Evolutionary conservation across 2,113 vertebrate genomes (phyloP).

Genomic region (Epinephelus fuscoguttatus): DNA sequence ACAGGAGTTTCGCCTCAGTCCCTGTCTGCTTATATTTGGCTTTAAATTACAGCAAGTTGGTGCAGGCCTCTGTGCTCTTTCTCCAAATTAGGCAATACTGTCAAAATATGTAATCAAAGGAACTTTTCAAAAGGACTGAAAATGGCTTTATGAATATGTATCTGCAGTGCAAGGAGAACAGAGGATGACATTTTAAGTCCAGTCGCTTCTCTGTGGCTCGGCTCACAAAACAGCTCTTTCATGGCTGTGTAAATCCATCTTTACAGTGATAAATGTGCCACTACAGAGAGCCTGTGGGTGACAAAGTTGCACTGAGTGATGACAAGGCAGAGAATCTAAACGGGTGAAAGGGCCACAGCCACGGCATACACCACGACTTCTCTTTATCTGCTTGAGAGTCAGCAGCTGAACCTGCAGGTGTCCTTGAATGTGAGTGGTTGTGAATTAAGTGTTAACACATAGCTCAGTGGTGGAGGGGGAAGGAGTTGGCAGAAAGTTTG

Average conservation of each 20-base stretch:
- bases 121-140: slow-evolving; percentile 38
- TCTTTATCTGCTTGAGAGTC: slow-evolving; percentile 41
- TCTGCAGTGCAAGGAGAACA: background rate
- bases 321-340: slow-evolving; percentile 44
- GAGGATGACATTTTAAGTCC: slow-evolving; percentile 47
- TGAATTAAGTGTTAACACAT: slow-evolving; percentile 42
- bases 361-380: slow-evolving; percentile 6
- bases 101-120: slow-evolving; percentile 58
- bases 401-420: slow-evolving; percentile 33
- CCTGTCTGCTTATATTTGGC: slow-evolving; percentile 37
- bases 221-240: slow-evolving; percentile 40
- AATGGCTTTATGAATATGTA: slow-evolving; percentile 39
- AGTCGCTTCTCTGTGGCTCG: slow-evolving; percentile 15
- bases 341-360: slow-evolving; percentile 17
- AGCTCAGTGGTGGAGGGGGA: slow-evolving; percentile 13
- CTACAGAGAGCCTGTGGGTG: slow-evolving; percentile 13
- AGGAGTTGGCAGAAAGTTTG: slow-evolving; percentile 29
- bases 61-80: slow-evolving; percentile 53
- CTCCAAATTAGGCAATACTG: slow-evolving; percentile 52
- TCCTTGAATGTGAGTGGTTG: slow-evolving; percentile 24
- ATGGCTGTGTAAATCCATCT: slow-evolving; percentile 43
- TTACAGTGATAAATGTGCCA: slow-evolving; percentile 50
- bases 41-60: slow-evolving; percentile 49
- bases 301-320: slow-evolving; percentile 40
- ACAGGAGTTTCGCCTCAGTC: slow-evolving; percentile 9